Base-by-base conservation (phyloP, 2,888 invertebrate genomes). In the Mantis religiosa region DNA sequence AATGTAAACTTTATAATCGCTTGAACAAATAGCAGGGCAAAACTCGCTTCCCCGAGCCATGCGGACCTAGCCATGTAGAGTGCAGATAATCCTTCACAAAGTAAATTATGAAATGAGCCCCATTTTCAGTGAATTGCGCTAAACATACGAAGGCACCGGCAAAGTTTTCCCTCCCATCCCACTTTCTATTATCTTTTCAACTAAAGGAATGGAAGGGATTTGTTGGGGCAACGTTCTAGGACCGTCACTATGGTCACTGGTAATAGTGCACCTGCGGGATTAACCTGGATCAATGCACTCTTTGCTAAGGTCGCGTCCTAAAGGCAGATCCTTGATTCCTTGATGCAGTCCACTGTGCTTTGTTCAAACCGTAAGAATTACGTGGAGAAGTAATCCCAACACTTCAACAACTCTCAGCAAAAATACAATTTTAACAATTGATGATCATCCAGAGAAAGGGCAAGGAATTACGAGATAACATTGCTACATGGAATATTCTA, bases 1-100 rank as follows among this genome's bases (percentile, higher is more conserved):
- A 87, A 87, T 87, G 87, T n/a, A 87, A 87, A 87, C 87, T 87
- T 82, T 82, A 87, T 87, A 87, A 87, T 87, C 87, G 87, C 87
- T 82, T 82, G 41, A 30, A 87, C 87, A 87, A 87, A 87, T 82
- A 87, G 27, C 82, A 82, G 34, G 87, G 82, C 34, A 82, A 87
- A 82, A 28, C 84, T 34, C 84, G 30, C 30, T 84, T 34, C 84
- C 30, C 34, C 25, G 30, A 71, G 71, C 30, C 81, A 15, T 86
- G 47, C 28, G 54, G 86, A 28, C 7, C 86, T 71, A 47, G 71
- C 28, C 86, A 87, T 81, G 85, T 85, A 85, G 47, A 54, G 71
- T 85, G 20, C 71, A 82, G 82, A 82, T 87, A 87, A 82, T 87
- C 82, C 87, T 27, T 87, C 82, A 41, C 87, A 82, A 34, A 82